A percentile compares a stretch with the other conserved stretches of the same genome.
Evolutionary conservation across 2,888 invertebrate genomes (phyloP).

Genomic region (Bruchidius siliquastri): DNA sequence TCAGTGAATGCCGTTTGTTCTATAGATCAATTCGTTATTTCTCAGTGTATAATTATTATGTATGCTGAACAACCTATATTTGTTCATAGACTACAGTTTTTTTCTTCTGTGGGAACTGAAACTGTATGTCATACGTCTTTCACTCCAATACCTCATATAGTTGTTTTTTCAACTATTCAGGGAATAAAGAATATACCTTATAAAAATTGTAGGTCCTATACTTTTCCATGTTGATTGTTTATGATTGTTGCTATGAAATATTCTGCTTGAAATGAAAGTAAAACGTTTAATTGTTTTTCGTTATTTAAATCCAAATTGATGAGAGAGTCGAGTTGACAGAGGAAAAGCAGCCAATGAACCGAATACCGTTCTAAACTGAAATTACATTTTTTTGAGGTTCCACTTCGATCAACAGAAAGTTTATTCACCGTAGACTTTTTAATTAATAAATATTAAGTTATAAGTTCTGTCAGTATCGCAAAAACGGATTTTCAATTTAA

Average conservation of each 20-base stretch:
- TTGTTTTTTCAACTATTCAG: too few relatives aligned
- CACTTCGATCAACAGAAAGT: not conserved
- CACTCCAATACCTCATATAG: too few relatives aligned
- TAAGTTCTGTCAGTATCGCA: not conserved
- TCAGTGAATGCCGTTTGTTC: not conserved
- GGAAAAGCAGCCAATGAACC: not conserved
- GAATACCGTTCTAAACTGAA: not conserved
- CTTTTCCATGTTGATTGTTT: not conserved
- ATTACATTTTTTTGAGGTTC: not conserved
- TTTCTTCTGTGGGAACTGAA: not conserved
- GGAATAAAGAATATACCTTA: too few relatives aligned
- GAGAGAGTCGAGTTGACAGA: not conserved
- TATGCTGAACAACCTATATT: not conserved
- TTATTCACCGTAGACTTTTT: not conserved
- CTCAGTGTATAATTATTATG: not conserved
- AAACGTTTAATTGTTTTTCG: not conserved
- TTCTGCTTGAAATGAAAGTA: not conserved
- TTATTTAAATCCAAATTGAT: not conserved
- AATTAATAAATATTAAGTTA: not conserved
- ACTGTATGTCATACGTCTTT: not conserved
- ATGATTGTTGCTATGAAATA: too few relatives aligned
- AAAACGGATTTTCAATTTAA: not conserved
- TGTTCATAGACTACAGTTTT: not conserved
- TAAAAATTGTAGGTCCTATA: not conserved
- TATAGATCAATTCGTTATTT: not conserved